Evolutionary conservation across 2,113 vertebrate genomes (phyloP).

Genomic region (Salvelinus alpinus): DNA sequence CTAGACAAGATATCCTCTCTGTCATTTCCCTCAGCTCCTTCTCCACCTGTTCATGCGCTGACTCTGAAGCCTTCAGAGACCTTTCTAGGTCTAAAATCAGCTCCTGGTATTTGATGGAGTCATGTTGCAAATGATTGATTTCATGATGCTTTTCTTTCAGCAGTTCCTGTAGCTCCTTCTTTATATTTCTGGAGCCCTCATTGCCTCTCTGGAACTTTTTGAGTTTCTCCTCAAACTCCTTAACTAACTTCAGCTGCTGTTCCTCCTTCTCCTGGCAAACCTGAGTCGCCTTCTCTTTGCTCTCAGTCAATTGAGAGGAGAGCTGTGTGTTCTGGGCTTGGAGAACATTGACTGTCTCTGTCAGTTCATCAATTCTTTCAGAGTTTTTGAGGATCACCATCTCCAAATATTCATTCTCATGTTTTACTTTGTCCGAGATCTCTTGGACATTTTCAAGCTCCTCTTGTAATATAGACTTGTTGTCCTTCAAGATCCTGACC

Average conservation of each 20-base stretch:
- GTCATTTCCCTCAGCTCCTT: conserved; percentile 66
- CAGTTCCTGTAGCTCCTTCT: conserved; percentile 83
- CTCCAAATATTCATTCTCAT: conserved; percentile 85
- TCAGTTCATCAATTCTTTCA: conserved; percentile 77
- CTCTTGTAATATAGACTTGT: conserved; percentile 83
- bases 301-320: conserved; percentile 68
- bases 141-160: conserved; percentile 88
- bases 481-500: conserved; percentile 83
- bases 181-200: conserved; percentile 77
- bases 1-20: conserved; percentile 54
- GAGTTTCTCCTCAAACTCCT: conserved; percentile 81
- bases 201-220: conserved; percentile 78
- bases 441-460: conserved; percentile 85
- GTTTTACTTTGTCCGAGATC: conserved; percentile 81
- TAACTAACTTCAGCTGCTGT: conserved; percentile 77
- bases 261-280: conserved; percentile 77
- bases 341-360: conserved; percentile 65
- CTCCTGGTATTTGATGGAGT: conserved; percentile 85
- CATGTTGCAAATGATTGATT: conserved; percentile 82
- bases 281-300: conserved; percentile 67
- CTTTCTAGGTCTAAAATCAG: conserved; percentile 81
- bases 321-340: conserved; percentile 75
- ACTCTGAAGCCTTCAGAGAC: conserved; percentile 71
- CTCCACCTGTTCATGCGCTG: conserved; percentile 61
- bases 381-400: conserved; percentile 79